A percentile compares a stretch with the other conserved stretches of the same genome.
Conservation (phyloP, 2,113 vertebrate genomes). For the Myotis lucifugus region DNA sequence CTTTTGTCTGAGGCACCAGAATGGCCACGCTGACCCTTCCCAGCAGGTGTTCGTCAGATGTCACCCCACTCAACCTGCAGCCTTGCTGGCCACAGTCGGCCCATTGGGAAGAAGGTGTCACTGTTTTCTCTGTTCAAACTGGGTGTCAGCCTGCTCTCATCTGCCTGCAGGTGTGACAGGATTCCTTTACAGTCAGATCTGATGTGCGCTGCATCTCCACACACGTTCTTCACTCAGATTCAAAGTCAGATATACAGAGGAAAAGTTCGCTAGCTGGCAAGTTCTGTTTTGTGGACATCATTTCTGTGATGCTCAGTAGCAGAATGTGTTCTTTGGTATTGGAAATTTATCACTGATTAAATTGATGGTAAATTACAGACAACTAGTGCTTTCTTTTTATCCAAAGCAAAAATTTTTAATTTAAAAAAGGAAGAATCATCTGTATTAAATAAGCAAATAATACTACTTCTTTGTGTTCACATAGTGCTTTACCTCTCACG, state of each 20-base stretch:
- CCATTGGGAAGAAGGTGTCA: slow-evolving; percentile 67
- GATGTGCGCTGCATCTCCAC: slow-evolving; percentile 86
- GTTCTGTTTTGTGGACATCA: slow-evolving; percentile 20
- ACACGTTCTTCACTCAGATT: slow-evolving; percentile 77
- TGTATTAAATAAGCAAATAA: background rate
- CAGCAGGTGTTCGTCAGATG: slow-evolving; percentile 72
- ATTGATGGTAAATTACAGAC: background rate
- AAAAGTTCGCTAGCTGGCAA: slow-evolving; percentile 43
- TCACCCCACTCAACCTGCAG: slow-evolving; percentile 77
- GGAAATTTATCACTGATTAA: background rate
- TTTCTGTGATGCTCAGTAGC: slow-evolving; percentile 51
- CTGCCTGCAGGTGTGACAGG: slow-evolving; percentile 82
- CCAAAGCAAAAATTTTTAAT: background rate
- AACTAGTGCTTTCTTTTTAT: background rate
- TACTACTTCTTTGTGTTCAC: background rate
- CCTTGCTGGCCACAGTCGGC: slow-evolving; percentile 78
- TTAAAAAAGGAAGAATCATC: background rate
- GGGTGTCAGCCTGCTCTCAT: slow-evolving; percentile 77
- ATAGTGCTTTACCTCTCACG: background rate
- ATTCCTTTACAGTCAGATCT: slow-evolving; percentile 86
- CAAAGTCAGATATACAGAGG: slow-evolving; percentile 67
- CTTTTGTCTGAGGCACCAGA: slow-evolving; percentile 58
- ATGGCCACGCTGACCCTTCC: slow-evolving; percentile 66
- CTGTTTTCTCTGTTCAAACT: background rate
- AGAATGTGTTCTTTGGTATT: background rate